Evolutionary conservation across 2,888 invertebrate species (phyloP).

Genomic region (Lasioglossum villosulum): DNA sequence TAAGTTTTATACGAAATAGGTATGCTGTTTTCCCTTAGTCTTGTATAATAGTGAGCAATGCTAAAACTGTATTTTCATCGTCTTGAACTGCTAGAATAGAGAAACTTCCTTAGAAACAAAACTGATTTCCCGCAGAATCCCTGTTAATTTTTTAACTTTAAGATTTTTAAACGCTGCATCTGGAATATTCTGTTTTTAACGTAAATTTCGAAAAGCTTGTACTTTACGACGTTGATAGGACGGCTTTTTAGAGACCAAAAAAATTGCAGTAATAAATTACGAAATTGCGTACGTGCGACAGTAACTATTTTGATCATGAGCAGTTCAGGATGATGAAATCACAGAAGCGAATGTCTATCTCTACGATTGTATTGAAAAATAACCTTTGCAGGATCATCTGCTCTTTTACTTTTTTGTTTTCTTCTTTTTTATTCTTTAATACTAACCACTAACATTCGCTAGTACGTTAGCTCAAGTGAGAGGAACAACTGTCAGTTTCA

Average conservation of each 20-base stretch:
- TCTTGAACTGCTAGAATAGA: conserved; percentile 47
- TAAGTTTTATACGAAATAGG: conserved; percentile 65
- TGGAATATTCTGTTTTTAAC: neutral
- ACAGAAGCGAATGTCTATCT: conserved; percentile 72
- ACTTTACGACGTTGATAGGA: neutral
- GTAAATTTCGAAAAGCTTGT: neutral
- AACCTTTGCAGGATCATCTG: conserved; percentile 73
- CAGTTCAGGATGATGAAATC: conserved; percentile 67
- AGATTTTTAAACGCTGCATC: neutral
- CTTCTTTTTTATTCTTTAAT: conserved; percentile 56
- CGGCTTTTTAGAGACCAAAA: conserved; percentile 12
- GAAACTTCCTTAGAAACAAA: neutral
- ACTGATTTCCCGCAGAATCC: neutral
- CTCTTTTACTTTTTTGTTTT: conserved; percentile 62
- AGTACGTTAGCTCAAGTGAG: conserved; percentile 69
- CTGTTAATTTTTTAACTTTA: neutral
- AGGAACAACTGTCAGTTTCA: conserved; percentile 69
- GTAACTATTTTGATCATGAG: conserved; percentile 49
- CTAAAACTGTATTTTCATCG: conserved; percentile 66
- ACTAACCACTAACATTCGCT: conserved; percentile 70
- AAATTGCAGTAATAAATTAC: conserved; percentile 1
- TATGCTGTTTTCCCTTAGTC: conserved; percentile 66
- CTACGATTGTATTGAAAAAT: conserved; percentile 79
- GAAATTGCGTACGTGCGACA: neutral
- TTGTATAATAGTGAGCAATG: conserved; percentile 78